Conservation (phyloP, 2,888 invertebrate genomes). For the Erynnis tages region DNA sequence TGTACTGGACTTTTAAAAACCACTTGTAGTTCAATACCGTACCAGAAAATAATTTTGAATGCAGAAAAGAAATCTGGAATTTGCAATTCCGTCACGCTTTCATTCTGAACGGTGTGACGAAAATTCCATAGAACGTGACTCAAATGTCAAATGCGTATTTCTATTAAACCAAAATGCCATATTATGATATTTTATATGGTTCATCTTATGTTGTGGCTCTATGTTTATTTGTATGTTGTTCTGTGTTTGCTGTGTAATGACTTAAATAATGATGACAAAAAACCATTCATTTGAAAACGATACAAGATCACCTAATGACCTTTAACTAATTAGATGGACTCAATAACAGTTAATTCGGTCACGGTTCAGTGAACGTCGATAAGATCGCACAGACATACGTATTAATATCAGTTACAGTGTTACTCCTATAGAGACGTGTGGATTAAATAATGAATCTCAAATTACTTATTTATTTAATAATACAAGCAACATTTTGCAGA, state of each 20-base stretch:
- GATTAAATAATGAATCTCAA: constrained; percentile 11
- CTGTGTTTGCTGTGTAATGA: no score
- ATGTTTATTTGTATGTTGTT: neutral
- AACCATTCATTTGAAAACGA: neutral
- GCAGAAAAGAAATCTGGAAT: constrained; percentile 19
- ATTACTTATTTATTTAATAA: constrained; percentile 7
- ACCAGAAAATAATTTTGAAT: neutral
- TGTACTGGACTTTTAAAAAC: no score
- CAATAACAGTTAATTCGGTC: neutral
- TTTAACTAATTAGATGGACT: constrained; percentile 12
- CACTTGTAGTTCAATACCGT: no score
- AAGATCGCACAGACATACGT: neutral
- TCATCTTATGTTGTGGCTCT: constrained; percentile 1
- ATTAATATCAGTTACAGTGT: constrained; percentile 6
- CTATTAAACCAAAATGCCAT: constrained; percentile 21
- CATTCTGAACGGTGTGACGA: constrained; percentile 33
- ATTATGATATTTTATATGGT: constrained; percentile 1
- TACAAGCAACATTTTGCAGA: constrained; percentile 3
- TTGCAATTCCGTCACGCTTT: constrained; percentile 31
- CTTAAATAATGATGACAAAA: no score
- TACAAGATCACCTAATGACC: constrained; percentile 2
- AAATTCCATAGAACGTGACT: constrained; percentile 33
- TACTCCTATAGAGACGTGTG: constrained; percentile 6
- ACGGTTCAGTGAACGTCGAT: constrained; percentile 8
- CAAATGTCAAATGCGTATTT: constrained; percentile 26